Base-by-base conservation (phyloP, 2,888 invertebrate species). In the Argyra leucocephala region DNA sequence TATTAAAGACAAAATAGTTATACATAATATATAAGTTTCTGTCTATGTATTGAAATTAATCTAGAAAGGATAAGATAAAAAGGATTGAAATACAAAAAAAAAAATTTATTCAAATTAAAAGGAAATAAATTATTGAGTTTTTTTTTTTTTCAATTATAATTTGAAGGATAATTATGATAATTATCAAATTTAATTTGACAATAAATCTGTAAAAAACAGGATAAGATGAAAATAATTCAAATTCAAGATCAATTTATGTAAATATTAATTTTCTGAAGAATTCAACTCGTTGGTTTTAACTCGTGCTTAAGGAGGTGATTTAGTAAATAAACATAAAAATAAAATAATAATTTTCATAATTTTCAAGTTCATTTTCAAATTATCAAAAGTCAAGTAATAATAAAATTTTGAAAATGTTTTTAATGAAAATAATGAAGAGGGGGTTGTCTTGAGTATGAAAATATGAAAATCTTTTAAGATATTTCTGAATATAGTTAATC, bases 71-170 rank as follows among this genome's bases (percentile, higher is more conserved):
- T 48, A 48, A 18, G 48, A 48, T 3, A 15, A n/a, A 48, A 48
- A 48, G 48, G 48, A 48, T 48, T 31, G n/a, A n/a, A n/a, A n/a
- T n/a, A n/a, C 31, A 31, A 31, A 26, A 26, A 37, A 48, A 48
- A 18, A 48, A 48, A 48, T 48, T 48, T 48, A 48, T 48, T 48
- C 48, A 48, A 48, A 48, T 48, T 48, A 48, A 48, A 48, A 48
- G 48, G 18, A 48, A 48, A 48, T 48, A 48, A 48, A 48, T 48
- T 48, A 48, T 48, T 48, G n/a, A 48, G 15, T 12, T n/a, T n/a
- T 37, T 37, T 15, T 15, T 37, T 37, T 37, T 2, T 48, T n/a
- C 12, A 18, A 3, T 9, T 48, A 31, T 4, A 31, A 31, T 48
- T 48, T 48, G 5, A 18, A 48, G 18, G 48, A 48, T 48, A 48